phyloP scores from a whole-genome alignment of 1,140 invertebrate genomes.

The Eciton burchellii region DNA sequence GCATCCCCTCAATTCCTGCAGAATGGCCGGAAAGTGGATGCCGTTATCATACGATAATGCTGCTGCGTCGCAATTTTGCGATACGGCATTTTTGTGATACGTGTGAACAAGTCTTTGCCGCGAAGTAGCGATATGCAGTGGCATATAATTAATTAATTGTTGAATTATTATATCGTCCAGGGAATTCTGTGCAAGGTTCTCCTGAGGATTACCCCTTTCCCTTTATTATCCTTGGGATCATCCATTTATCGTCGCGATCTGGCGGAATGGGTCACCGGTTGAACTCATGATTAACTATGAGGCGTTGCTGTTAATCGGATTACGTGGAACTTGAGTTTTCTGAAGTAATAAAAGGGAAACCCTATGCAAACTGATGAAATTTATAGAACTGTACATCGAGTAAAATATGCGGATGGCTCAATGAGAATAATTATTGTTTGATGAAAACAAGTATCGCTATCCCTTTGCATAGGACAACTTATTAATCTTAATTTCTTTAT shows the following conservation, averaged over 20 bases:
- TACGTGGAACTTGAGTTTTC: slow-evolving; percentile 65
- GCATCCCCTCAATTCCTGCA: background rate
- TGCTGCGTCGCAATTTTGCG: background rate
- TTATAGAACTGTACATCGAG: slow-evolving; percentile 33
- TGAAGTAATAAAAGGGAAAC: slow-evolving; percentile 65
- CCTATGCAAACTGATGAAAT: slow-evolving; percentile 53
- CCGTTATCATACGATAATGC: background rate
- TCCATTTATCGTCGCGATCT: slow-evolving; percentile 60
- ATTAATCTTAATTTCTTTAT: background rate
- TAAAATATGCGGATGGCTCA: background rate
- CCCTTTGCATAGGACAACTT: background rate
- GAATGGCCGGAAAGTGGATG: background rate
- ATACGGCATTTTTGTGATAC: background rate
- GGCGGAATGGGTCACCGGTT: slow-evolving; percentile 37
- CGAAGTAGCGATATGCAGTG: background rate
- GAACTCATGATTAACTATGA: slow-evolving; percentile 69
- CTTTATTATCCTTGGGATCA: slow-evolving; percentile 53
- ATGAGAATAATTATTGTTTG: slow-evolving; percentile 25
- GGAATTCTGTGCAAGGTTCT: slow-evolving; percentile 13
- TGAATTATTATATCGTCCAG: slow-evolving; percentile 1
- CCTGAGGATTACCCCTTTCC: slow-evolving; percentile 26
- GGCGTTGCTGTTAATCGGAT: slow-evolving; percentile 65
- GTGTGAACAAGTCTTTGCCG: background rate
- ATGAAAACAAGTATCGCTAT: background rate
- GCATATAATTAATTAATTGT: background rate